Base-by-base conservation (phyloP, 2,113 vertebrate species). In the Cochlearius cochlearius region DNA sequence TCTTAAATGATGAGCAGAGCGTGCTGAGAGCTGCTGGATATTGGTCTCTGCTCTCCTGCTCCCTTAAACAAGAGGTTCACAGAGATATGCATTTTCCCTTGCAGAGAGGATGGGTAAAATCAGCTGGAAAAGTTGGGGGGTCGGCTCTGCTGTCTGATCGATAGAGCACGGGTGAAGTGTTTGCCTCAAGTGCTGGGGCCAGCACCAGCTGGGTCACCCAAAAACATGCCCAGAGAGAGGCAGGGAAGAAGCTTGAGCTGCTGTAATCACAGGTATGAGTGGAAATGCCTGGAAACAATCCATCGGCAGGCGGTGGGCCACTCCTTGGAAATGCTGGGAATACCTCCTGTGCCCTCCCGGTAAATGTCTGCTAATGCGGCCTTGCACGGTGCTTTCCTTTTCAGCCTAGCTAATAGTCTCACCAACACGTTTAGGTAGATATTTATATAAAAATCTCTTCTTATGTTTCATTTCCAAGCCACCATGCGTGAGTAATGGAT, bases 401-500 rank as follows among this genome's bases (percentile, higher is more conserved):
- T 78, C 66, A 47, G 20, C 22, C 55, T 20, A 59, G 36, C 38
- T 59, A 3, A 52, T 30, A 15, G 5, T 60, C 77, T 62, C 60
- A 73, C 69, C 67, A 53, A 16, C 72, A 41, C 1, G 2, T 75
- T 73, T 49, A 36, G 72, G 9, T 45, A 86, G 60, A 64, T 53
- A 68, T 75, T 82, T 84, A 15, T 93, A 68, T 92, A 73, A 71
- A 95, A 81, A 76, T 47, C 14, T 67, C 39, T 72, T 56, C 45
- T 63, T 56, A 34, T 45, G 30, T 93, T 90, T 63, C 58, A 45
- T 94, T 85, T 85, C 90, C 85, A 96, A 96, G 87, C 92, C 53
- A 50, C 56, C 89, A 52, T 39, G 3, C 90, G 2, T 96, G 95
- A 95, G 88, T 91, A 94, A 95, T 88, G 95, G 56, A n/a, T 97